Percentiles rank a stretch among this genome's conserved stretches.
Evolutionary conservation across 1,140 invertebrate species (phyloP).

Genomic region (Planococcus citri): DNA sequence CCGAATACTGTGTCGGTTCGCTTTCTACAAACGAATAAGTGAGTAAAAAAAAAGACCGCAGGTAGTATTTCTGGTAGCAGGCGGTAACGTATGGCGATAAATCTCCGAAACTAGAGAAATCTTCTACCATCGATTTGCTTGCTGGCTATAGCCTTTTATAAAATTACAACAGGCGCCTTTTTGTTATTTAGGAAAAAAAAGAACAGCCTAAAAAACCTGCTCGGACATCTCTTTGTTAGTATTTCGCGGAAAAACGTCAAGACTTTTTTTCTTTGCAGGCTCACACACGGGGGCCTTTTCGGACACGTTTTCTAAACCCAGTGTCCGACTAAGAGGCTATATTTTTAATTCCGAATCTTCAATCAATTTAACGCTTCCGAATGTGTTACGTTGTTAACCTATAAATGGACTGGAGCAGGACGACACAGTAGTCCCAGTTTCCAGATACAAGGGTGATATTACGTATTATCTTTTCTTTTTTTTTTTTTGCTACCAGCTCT

Average conservation of each 20-base stretch:
- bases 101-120: conserved; percentile 6
- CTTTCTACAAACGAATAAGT: background rate
- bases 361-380: background rate
- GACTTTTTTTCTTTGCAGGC: background rate
- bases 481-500: too few relatives aligned
- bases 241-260: background rate
- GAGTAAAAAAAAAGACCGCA: conserved; percentile 6
- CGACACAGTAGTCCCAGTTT: too few relatives aligned
- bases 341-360: background rate
- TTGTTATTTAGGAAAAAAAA: background rate
- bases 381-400: background rate
- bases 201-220: background rate
- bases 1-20: background rate
- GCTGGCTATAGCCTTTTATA: background rate
- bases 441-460: too few relatives aligned
- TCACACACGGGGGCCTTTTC: background rate
- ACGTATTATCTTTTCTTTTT: too few relatives aligned
- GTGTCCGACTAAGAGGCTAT: too few relatives aligned
- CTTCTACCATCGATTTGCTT: background rate
- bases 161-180: conserved; percentile 6
- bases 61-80: background rate
- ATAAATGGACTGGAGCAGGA: too few relatives aligned
- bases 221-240: background rate
- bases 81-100: background rate
- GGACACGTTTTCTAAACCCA: background rate